Evolutionary conservation across 2,797 vertebrate species (phyloP), one percentile per base, ranked within the genome.

Genomic region (Sorex maritimensis): DNA sequence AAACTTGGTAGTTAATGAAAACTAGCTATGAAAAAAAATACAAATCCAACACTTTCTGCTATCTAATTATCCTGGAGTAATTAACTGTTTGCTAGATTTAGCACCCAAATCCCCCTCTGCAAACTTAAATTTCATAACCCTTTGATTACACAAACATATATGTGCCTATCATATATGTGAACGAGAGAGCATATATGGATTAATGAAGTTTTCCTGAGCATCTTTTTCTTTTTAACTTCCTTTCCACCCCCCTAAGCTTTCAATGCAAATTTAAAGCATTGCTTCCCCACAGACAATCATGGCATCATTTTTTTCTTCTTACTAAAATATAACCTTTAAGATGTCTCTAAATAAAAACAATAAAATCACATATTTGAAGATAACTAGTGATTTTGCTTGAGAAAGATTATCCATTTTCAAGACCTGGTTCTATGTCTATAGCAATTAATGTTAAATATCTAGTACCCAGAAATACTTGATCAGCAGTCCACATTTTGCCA

Each of bases 1-100:
- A 92, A 86, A 90, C 93, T 96, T 96, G 73, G 30, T 95, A 95
- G 94, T 96, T 97, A 96, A 95, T 92, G 95, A 98, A 98, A 97
- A 97, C 34, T 75, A 96, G 91, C 95, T 72, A 49, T 14, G 96
- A 93, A 44, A 95, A 96, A 96, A 93, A 41, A 71, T 71, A 81
- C 63, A 96, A 91, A 97, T 96, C 65, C 78, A 96, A 41, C 79
- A 63, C 55, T 94, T 96, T 95, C 78, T 92, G 91, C 85, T 94
- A 14, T 74, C 92, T 92, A 96, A 88, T 97, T 98, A 86, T 93
- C 73, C 92, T 73, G 96, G 91, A 75, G 92, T 75, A 95, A 97
- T 96, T 95, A 94, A 94, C 96, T 90, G 63, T 94, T 98, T 97
- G 95, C 81, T 96, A 89, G 90, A 94, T 96, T 97, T 96, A 97